A percentile compares a stretch with the other conserved stretches of the same genome.
Conservation (phyloP, 30 jellyfish, hydroid and myxozoan genomes). For the Chironex yamaguchii region DNA sequence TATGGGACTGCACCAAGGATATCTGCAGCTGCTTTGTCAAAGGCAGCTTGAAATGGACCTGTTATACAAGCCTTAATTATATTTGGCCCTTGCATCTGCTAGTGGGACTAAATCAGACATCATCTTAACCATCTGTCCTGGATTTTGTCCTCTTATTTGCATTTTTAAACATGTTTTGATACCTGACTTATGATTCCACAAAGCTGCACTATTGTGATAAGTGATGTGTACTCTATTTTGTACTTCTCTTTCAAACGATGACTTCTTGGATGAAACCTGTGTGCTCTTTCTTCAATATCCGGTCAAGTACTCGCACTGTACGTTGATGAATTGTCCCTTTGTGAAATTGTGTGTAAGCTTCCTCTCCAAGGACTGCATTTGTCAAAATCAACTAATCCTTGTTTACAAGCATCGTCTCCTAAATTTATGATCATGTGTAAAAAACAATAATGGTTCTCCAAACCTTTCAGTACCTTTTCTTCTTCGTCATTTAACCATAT, state of each 20-base stretch:
- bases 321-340: slow-evolving; percentile 23
- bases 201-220: slow-evolving; percentile 43
- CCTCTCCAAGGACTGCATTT: slow-evolving; percentile 25
- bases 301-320: neutral
- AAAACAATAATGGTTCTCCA: slow-evolving; percentile 31
- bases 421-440: slow-evolving; percentile 17
- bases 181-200: slow-evolving; percentile 12
- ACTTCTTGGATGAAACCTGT: slow-evolving; percentile 3
- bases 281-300: slow-evolving; percentile 42
- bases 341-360: slow-evolving; percentile 9
- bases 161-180: neutral
- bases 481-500: slow-evolving; percentile 24
- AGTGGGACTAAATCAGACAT: neutral
- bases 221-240: slow-evolving; percentile 51
- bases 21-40: slow-evolving; percentile 28
- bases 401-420: slow-evolving; percentile 50
- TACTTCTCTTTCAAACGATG: slow-evolving; percentile 25
- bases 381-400: slow-evolving; percentile 36
- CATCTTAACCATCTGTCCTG: neutral
- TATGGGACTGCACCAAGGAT: slow-evolving; percentile 16
- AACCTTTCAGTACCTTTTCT: slow-evolving; percentile 1
- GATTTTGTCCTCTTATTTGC: neutral
- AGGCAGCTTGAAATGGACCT: slow-evolving; percentile 44
- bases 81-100: slow-evolving; percentile 6
- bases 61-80: slow-evolving; percentile 28